phyloP scores from a whole-genome alignment of 2,797 vertebrate species.

The Pangasius sanitwongsei region DNA sequence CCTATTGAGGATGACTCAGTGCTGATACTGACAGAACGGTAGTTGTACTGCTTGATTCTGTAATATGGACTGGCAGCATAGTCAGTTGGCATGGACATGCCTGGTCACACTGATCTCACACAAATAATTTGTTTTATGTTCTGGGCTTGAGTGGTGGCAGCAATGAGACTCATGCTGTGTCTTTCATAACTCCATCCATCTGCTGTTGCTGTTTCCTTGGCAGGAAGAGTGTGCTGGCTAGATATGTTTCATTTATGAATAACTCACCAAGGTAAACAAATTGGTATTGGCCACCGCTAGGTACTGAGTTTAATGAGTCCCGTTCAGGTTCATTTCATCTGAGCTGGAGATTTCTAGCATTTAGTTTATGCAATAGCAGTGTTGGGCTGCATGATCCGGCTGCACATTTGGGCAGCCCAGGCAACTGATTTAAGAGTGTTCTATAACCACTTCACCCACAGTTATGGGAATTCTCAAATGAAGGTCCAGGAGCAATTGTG shows the following conservation, averaged over 20 bases:
- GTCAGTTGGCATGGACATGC: neutral
- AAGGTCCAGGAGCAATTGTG: neutral
- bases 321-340: neutral
- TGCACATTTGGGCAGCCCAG: neutral
- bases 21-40: neutral
- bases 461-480: neutral
- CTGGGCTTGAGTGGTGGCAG: neutral
- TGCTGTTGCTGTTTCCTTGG: constrained; percentile 4
- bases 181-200: neutral
- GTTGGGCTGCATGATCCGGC: neutral
- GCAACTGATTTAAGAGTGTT: neutral
- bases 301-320: neutral
- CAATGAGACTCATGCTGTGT: neutral
- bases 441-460: neutral
- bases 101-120: neutral
- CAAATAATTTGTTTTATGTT: neutral
- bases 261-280: neutral
- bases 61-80: neutral
- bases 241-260: neutral
- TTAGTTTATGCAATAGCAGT: neutral
- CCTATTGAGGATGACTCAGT: neutral
- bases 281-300: neutral
- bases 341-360: neutral
- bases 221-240: neutral
- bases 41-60: neutral